Base-by-base conservation (phyloP, 30 jellyfish, hydroid and myxozoan species). In the Hydractinia echinata region DNA sequence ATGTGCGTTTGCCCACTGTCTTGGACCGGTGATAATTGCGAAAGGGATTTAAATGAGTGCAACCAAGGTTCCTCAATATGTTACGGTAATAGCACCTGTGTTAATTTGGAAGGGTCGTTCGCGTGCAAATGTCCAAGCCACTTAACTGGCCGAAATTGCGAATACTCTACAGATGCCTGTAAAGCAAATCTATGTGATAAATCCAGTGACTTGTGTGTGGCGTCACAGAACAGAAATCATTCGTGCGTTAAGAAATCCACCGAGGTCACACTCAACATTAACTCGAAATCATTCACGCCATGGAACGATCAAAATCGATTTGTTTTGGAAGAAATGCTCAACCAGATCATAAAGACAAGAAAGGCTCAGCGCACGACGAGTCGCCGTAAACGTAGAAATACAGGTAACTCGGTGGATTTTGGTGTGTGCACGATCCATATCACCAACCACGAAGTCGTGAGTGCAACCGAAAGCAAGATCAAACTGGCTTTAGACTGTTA, bases 101-200 rank as follows among this genome's bases (percentile, higher is more conserved):
- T 61, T 10, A 84, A 87, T 73, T 72, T 51, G 44, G 44, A 58
- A 9, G 99, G 99, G 7, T 93, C 98, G 10, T 87, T 77, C 68
- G 56, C 85, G 85, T 93, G 99, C 84, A 69, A 54, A 72, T 93
- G 99, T 69, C 95, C 95, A 18, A 7, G 66, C 21, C 95, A 83
- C 4, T 61, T 55, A 52, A 61, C 96, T 30, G 99, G 99, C 7
- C 90, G 87, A n/a, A 55, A 76, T 18, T 93, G 99, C 76, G 86
- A 93, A 44, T 67, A 71, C 67, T 51, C 76, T 7, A 52, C 68
- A 5, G 81, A 89, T 9, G 86, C 79, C 8, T 93, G 99, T 84
- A 61, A 39, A 11, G 54, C 84, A 21, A 87, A 76, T 66, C 95
- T 89, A 14, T 91, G 98, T 66, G 55, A 51, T 14, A 56, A 64